Conservation (phyloP, 2,888 invertebrate genomes). For the Stenotaenia linearis region DNA sequence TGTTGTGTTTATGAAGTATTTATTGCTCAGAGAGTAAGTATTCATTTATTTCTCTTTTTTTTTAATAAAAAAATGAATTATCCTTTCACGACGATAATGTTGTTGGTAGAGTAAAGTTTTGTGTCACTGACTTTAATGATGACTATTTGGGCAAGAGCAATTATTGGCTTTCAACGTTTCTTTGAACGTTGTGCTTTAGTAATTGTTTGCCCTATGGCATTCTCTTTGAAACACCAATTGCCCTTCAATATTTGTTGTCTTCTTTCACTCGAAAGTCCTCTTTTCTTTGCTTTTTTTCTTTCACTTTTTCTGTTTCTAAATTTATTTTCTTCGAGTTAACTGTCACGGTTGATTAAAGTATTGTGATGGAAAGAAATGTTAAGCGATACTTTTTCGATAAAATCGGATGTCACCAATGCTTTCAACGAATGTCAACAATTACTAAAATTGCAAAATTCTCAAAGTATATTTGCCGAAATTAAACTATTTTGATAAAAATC, state of each 20-base stretch:
- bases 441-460: too few relatives aligned
- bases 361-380: too few relatives aligned
- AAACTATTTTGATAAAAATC: too few relatives aligned
- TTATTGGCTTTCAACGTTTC: not conserved
- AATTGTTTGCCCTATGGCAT: not conserved
- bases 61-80: not conserved
- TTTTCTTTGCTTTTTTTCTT: not conserved
- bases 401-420: too few relatives aligned
- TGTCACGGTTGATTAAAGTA: too few relatives aligned
- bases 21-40: constrained; percentile 75
- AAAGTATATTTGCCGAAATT: too few relatives aligned
- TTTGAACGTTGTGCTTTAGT: not conserved
- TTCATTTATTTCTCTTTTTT: not conserved
- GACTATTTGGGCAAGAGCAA: not conserved
- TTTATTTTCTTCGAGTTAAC: too few relatives aligned
- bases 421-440: too few relatives aligned
- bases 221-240: not conserved
- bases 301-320: not conserved
- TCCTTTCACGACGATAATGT: not conserved
- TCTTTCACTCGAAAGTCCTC: not conserved
- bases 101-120: not conserved
- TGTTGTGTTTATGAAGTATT: constrained; percentile 91
- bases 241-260: not conserved
- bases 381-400: too few relatives aligned
- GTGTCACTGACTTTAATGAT: not conserved